Evolutionary conservation across 2,888 invertebrate species (phyloP).

Genomic region (Serripes groenlandicus): DNA sequence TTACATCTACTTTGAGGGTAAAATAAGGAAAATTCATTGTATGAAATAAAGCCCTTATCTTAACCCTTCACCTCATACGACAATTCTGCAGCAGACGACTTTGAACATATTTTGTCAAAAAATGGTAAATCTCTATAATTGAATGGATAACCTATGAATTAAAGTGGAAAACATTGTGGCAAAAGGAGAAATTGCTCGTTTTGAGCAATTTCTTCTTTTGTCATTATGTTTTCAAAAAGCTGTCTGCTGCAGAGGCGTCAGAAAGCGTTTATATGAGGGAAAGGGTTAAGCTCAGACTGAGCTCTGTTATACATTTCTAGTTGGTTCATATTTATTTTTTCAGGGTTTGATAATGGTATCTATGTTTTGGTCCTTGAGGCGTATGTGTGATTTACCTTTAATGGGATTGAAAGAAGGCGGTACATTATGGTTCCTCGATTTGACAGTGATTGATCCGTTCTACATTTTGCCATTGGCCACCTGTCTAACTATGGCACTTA

Average conservation of each 20-base stretch:
- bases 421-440: slow-evolving; percentile 96
- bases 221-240: background rate
- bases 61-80: too few relatives aligned
- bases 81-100: too few relatives aligned
- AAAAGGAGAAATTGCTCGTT: too few relatives aligned
- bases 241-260: background rate
- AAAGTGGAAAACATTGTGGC: background rate
- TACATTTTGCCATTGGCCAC: slow-evolving; percentile 95
- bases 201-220: background rate
- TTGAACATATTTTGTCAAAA: too few relatives aligned
- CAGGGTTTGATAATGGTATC: slow-evolving; percentile 95
- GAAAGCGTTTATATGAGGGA: background rate
- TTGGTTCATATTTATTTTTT: background rate
- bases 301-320: background rate
- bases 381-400: slow-evolving; percentile 96
- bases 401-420: slow-evolving; percentile 96
- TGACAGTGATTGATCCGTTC: slow-evolving; percentile 96
- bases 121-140: too few relatives aligned
- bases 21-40: too few relatives aligned
- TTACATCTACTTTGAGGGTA: too few relatives aligned
- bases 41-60: too few relatives aligned
- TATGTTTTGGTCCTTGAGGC: slow-evolving; percentile 94
- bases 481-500: slow-evolving; percentile 92
- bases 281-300: background rate
- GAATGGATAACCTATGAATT: too few relatives aligned